A percentile compares a stretch with the other conserved stretches of the same genome.
Evolutionary conservation across 2,797 vertebrate genomes (phyloP).

Genomic region (Lagocephalus sceleratus): DNA sequence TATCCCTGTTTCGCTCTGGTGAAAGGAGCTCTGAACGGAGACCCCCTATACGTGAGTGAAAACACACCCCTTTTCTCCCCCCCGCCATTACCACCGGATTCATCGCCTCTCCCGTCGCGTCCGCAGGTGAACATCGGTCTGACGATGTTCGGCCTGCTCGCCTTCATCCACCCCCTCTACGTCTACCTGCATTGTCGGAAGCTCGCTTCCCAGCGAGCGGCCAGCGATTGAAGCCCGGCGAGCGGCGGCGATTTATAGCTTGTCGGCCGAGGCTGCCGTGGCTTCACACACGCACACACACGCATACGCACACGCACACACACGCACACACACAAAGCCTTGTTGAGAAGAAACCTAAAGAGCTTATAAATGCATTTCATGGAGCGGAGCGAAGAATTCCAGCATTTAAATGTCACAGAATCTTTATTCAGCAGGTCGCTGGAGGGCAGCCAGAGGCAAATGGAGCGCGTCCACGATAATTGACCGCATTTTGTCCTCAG

Average conservation of each 20-base stretch:
- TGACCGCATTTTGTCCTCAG: no score
- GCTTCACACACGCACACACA: no score
- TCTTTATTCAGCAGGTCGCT: no score
- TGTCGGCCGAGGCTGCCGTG: no score
- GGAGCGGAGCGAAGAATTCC: not conserved
- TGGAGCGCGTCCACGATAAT: no score
- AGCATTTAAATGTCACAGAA: not conserved
- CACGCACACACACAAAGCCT: not conserved
- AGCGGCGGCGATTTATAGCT: no score
- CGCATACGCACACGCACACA: no score
- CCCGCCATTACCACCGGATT: not conserved
- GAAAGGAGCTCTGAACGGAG: slow-evolving; percentile 69
- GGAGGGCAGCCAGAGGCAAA: no score
- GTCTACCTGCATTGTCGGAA: slow-evolving; percentile 75
- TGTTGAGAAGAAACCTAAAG: not conserved
- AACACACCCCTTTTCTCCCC: not conserved
- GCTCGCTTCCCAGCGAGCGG: slow-evolving; percentile 17
- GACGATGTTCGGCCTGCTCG: slow-evolving; percentile 74
- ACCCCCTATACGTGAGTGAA: slow-evolving; percentile 86
- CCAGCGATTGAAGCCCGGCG: no score
- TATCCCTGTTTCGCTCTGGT: slow-evolving; percentile 85
- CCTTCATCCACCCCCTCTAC: slow-evolving; percentile 80
- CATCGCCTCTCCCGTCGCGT: not conserved
- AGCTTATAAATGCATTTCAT: not conserved
- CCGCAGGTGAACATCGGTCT: slow-evolving; percentile 84